Conservation (phyloP, 2,888 invertebrate genomes). For the Cataglyphis cursor region DNA sequence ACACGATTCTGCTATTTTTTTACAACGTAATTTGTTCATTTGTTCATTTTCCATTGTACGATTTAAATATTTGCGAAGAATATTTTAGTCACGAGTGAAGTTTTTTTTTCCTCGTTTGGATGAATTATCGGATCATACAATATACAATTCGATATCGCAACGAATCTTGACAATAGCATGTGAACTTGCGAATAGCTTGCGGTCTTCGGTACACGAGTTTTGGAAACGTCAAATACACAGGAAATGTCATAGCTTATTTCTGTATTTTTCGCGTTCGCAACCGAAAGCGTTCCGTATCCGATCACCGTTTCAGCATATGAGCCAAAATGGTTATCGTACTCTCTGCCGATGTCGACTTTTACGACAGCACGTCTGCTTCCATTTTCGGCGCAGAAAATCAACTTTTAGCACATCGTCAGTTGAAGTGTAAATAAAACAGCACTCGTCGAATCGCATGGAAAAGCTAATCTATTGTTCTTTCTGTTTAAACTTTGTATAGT, state of each 20-base stretch:
- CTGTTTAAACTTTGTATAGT: constrained; percentile 32
- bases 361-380: constrained; percentile 19
- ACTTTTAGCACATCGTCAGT: constrained; percentile 28
- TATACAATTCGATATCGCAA: background rate
- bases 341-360: constrained; percentile 31
- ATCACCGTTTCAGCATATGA: constrained; percentile 10
- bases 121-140: background rate
- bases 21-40: background rate
- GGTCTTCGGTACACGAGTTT: background rate
- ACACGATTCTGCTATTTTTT: background rate
- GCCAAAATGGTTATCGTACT: constrained; percentile 37
- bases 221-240: background rate
- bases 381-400: background rate
- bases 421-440: constrained; percentile 34
- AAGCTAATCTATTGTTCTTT: background rate
- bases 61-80: background rate
- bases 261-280: background rate
- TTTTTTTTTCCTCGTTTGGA: background rate
- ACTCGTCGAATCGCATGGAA: constrained; percentile 34
- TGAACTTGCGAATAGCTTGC: background rate
- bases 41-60: background rate
- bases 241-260: background rate
- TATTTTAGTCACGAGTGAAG: background rate
- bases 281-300: background rate
- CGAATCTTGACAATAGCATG: background rate